These are phyloP conservation scores for Apodemia mormo DNA, from an alignment of 2,888 invertebrate species.

Conservation along the genomic window DNA sequence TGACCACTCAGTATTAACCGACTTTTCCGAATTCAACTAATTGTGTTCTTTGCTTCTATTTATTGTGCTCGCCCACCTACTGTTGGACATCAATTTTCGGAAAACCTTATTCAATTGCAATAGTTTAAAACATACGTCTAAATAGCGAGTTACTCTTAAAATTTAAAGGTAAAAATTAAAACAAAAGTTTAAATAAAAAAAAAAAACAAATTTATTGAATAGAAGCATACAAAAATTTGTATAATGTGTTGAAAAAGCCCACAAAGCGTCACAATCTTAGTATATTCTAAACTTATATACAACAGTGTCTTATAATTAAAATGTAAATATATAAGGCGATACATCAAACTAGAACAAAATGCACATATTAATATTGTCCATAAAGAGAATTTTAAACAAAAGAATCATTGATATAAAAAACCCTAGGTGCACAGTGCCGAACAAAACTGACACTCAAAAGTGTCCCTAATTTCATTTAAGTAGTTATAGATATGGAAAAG, in stretches of 20 bases:
- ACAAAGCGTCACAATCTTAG: slow-evolving; percentile 46
- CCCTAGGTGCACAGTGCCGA: no score
- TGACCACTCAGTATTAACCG: no score
- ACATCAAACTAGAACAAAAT: not conserved
- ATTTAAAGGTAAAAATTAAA: not conserved
- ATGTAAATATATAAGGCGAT: slow-evolving; percentile 2
- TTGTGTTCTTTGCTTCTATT: no score
- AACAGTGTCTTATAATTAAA: slow-evolving; percentile 36
- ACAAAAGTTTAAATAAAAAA: slow-evolving; percentile 41
- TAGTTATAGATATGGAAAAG: no score
- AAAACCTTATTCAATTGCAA: no score
- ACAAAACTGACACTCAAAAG: no score
- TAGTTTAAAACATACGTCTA: no score
- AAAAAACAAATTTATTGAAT: slow-evolving; percentile 57
- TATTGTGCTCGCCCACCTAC: no score
- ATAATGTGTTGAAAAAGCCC: slow-evolving; percentile 35
- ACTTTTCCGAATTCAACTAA: no score
- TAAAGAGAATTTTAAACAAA: not conserved
- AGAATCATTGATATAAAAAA: no score
- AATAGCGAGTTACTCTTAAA: not conserved
- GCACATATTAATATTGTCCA: not conserved
- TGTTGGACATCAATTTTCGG: no score
- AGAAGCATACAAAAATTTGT: slow-evolving; percentile 51
- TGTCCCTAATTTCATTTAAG: no score
- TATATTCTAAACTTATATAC: slow-evolving; percentile 38